Base-by-base conservation (phyloP, 1,140 invertebrate genomes). In the Ips nitidus region DNA sequence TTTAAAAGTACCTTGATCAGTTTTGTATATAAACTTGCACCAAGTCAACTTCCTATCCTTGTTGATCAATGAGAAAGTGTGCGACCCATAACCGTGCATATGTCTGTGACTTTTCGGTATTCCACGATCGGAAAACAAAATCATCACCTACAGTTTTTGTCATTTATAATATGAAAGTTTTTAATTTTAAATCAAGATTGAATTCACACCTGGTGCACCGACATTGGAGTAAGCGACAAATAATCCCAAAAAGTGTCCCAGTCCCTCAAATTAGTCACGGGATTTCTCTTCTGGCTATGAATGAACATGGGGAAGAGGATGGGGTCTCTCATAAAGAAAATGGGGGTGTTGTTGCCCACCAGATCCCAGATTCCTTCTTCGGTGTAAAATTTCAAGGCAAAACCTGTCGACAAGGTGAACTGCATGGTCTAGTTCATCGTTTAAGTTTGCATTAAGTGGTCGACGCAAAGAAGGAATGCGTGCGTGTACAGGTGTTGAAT, bases 291-390 rank as follows among this genome's bases (percentile, higher is more conserved):
- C 79, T 95, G 94, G 1, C 90, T 91, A 75, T 94, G 92, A 69
- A 94, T 90, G 73, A 94, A 91, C 72, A 87, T 89, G 1, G 91
- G 90, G 80, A 97, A 96, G 4, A 94, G 81, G 8, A 94, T 83
- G 0, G 94, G 91, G 82, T 97, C 95, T n/a, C 93, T 86, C 73
- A 96, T 88, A 80, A 95, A 97, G 81, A 95, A 96, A 60, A 97
- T 91, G 0, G 94, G 94, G 3, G 92, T 95, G 78, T 96, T 97
- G 80, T 95, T 95, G 2, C 94, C 93, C 39, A 94, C 92, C 52
- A 96, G 77, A 81, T 97, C 94, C 94, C 94, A 97, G 77, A 93
- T 93, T 50, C 94, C 94, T 66, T 95, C 92, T 60, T 96, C 93
- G 0, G 93, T 94, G 79, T 97, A 97, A 75, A 97, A 93, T 78